Conservation (phyloP, 2,888 invertebrate species). For the Chymomyza fuscimana region DNA sequence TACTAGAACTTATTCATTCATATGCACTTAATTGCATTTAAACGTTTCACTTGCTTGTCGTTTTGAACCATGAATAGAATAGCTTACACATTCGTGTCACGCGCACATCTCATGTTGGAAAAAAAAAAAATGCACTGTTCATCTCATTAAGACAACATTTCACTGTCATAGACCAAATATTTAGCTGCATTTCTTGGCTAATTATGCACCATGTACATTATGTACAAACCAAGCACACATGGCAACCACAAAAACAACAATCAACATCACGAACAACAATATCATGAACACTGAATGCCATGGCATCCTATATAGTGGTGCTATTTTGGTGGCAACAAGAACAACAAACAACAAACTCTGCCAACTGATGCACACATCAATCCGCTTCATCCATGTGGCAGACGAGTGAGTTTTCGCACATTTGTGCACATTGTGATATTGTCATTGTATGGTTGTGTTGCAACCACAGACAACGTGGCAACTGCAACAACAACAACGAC, state of each 20-base stretch:
- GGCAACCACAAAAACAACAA: constrained; percentile 20
- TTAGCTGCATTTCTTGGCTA: constrained; percentile 51
- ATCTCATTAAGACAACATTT: constrained; percentile 9
- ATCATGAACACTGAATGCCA: background rate
- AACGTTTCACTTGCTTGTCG: too few relatives aligned
- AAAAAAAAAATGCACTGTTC: background rate
- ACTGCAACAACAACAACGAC: constrained; percentile 40
- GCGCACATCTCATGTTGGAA: background rate
- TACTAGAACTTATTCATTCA: too few relatives aligned
- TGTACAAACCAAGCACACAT: constrained; percentile 24
- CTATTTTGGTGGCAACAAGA: constrained; percentile 47
- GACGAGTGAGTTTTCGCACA: constrained; percentile 60
- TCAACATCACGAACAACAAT: constrained; percentile 8
- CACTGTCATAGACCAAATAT: constrained; percentile 36
- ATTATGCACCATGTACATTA: constrained; percentile 59
- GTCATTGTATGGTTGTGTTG: constrained; percentile 36
- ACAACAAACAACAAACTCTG: constrained; percentile 4
- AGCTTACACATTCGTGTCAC: background rate
- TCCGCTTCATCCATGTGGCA: constrained; percentile 21
- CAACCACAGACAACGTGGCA: constrained; percentile 51
- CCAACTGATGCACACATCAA: background rate
- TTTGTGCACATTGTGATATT: constrained; percentile 56
- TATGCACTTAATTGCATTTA: too few relatives aligned
- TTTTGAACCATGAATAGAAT: too few relatives aligned
- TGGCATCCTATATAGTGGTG: background rate